Evolutionary conservation across 2,797 vertebrate species (phyloP), one percentile per base, ranked within the genome.

Genomic region (Neosalanx taihuensis): DNA sequence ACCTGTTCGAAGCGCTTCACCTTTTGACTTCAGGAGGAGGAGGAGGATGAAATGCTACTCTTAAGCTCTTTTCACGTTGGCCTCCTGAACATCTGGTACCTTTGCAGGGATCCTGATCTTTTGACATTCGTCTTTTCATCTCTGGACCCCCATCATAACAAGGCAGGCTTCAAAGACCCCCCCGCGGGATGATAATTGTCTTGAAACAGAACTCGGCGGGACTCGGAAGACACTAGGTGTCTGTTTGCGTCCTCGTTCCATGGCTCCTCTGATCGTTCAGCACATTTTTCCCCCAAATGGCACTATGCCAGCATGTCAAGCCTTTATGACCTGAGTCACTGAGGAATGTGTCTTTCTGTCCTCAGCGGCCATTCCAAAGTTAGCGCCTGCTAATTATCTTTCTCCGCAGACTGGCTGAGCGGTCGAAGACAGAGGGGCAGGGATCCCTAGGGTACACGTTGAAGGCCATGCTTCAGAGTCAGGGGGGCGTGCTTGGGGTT

Each of bases 41-140:
- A 77, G 78, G 84, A 81, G 75, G 77, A 37, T 57, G 23, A 79
- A 79, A 26, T 59, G 20, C 58, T 12, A 70, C 64, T 64, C 65
- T 18, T 0, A 53, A 20, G 49, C 77, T 80, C 66, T 56, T 62
- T 73, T 82, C 0, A 10, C 31, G 17, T 80, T 76, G 64, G 51
- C 80, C 62, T 72, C 15, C 1, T 49, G 5, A 82, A 82, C 84
- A 89, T 87, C 81, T 89, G 85, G 83, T 75, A 65, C 61, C 62
- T 78, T 72, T 58, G 76, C 68, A 69, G 20, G 46, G 79, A 80
- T 78, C 80, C 78, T 74, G 69, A 83, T 74, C 29, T 76, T 63
- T 67, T 70, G 72, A 87, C 69, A 79, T 83, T 87, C 82, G 53
- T 30, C 18, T 74, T 71, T 72, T 84, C 77, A 79, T 84, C 85